phyloP scores from a whole-genome alignment of 1,140 invertebrate species.

The Yoshiicerus persimilis region DNA sequence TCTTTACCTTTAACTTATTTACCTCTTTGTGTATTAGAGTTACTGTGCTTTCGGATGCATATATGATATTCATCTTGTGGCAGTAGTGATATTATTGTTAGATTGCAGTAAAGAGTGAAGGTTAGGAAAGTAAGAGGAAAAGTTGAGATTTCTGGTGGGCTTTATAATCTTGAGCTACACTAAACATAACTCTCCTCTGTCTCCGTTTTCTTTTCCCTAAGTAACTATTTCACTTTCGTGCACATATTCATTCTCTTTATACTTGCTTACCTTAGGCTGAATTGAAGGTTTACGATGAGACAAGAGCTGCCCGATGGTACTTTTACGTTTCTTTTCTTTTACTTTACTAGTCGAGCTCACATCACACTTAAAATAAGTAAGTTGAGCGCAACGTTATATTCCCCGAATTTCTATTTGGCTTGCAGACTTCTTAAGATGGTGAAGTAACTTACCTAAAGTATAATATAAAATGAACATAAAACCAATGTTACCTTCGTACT shows the following conservation, averaged over 20 bases:
- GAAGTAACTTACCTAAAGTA: background rate
- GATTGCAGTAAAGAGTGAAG: background rate
- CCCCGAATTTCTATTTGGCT: background rate
- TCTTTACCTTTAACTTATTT: too few species aligned
- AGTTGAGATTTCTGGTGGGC: background rate
- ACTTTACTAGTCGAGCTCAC: background rate
- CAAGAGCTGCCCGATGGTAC: background rate
- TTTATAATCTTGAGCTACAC: background rate
- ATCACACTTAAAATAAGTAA: background rate
- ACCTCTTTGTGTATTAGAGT: background rate
- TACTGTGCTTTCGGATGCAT: too few species aligned
- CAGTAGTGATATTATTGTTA: background rate
- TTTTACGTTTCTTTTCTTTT: background rate
- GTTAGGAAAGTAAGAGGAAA: background rate
- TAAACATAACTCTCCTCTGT: background rate
- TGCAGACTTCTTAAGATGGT: background rate
- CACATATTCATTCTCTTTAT: background rate
- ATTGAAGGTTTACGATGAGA: background rate
- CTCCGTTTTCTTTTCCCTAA: background rate
- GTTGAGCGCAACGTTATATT: background rate
- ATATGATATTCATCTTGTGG: background rate
- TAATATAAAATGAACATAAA: constrained; percentile 2
- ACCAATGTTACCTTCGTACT: background rate
- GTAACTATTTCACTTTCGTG: background rate
- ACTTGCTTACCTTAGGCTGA: background rate